phyloP scores from a whole-genome alignment of 2,888 invertebrate genomes.

The Brachyopa scutellaris region DNA sequence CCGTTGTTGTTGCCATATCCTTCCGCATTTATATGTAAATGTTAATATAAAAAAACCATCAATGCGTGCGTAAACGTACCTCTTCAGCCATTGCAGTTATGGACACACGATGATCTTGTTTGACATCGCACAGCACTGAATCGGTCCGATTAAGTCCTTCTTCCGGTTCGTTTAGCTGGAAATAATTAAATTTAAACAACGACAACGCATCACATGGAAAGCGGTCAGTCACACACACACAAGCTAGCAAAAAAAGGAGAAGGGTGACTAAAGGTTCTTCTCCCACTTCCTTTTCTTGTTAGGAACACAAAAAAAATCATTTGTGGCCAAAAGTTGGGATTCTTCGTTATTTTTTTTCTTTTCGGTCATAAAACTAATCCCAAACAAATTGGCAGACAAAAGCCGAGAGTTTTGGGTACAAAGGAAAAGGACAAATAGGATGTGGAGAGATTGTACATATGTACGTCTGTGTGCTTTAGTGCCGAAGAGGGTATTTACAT shows the following conservation, averaged over 20 bases:
- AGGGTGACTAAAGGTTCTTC: constrained; percentile 1
- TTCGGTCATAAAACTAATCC: constrained; percentile 49
- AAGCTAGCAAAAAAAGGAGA: neutral
- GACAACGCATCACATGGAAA: constrained; percentile 23
- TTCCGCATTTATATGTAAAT: constrained; percentile 2
- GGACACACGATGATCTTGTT: constrained; percentile 78
- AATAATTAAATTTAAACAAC: constrained; percentile 65
- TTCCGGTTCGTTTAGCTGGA: constrained; percentile 80
- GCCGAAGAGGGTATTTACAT: constrained; percentile 83
- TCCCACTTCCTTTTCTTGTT: neutral
- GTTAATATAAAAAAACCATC: neutral
- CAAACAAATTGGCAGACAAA: constrained; percentile 56
- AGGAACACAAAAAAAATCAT: constrained; percentile 8
- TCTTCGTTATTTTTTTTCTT: constrained; percentile 12
- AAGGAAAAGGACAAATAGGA: constrained; percentile 18
- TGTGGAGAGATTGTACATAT: constrained; percentile 12
- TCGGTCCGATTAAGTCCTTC: constrained; percentile 79
- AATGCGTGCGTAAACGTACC: constrained; percentile 74
- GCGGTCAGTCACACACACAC: constrained; percentile 22
- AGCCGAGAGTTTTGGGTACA: constrained; percentile 12
- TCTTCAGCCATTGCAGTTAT: constrained; percentile 80
- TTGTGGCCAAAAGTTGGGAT: constrained; percentile 30
- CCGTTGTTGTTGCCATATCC: neutral
- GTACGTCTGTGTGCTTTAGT: neutral
- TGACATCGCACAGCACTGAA: constrained; percentile 78